Conservation (phyloP, 2,888 invertebrate genomes). For the Cataglyphis altisquamis region DNA sequence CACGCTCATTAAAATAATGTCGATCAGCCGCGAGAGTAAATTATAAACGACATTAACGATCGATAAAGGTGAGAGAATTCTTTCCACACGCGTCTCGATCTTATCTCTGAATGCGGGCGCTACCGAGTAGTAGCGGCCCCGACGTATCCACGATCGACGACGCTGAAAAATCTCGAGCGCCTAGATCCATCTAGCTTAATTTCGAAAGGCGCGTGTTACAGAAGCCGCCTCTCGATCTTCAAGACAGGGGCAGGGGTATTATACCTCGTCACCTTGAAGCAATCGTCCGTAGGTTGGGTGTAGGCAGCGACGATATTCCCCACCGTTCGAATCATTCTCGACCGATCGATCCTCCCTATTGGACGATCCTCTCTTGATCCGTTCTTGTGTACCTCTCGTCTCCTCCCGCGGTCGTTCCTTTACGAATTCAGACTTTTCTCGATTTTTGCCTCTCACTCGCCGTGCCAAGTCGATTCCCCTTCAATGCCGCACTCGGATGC, state of each 20-base stretch:
- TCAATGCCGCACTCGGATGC: slow-evolving; percentile 25
- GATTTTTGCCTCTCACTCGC: slow-evolving; percentile 44
- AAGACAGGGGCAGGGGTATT: slow-evolving; percentile 56
- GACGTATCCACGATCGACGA: neutral
- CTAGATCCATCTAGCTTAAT: slow-evolving; percentile 34
- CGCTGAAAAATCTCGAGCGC: slow-evolving; percentile 45
- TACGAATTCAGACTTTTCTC: slow-evolving; percentile 49
- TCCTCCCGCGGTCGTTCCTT: slow-evolving; percentile 22
- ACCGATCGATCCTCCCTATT: slow-evolving; percentile 69
- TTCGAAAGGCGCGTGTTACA: slow-evolving; percentile 65
- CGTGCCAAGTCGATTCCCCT: slow-evolving; percentile 22
- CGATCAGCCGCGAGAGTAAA: slow-evolving; percentile 47
- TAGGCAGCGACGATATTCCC: slow-evolving; percentile 71
- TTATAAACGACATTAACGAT: slow-evolving; percentile 49
- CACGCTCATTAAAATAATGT: slow-evolving; percentile 19
- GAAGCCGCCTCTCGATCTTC: slow-evolving; percentile 21
- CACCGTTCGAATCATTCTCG: slow-evolving; percentile 55
- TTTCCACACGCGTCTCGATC: slow-evolving; percentile 31
- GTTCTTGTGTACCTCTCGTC: slow-evolving; percentile 37
- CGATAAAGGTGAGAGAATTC: slow-evolving; percentile 41
- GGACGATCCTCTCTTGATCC: slow-evolving; percentile 68
- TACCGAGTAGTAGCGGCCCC: neutral
- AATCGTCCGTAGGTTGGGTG: slow-evolving; percentile 71
- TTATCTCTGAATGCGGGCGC: slow-evolving; percentile 39
- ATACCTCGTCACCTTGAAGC: slow-evolving; percentile 74